Percentiles rank a stretch among this genome's conserved stretches.
Evolutionary conservation across 64 coral and sea anemone genomes (phyloP).

Genomic region (Actinia equina): DNA sequence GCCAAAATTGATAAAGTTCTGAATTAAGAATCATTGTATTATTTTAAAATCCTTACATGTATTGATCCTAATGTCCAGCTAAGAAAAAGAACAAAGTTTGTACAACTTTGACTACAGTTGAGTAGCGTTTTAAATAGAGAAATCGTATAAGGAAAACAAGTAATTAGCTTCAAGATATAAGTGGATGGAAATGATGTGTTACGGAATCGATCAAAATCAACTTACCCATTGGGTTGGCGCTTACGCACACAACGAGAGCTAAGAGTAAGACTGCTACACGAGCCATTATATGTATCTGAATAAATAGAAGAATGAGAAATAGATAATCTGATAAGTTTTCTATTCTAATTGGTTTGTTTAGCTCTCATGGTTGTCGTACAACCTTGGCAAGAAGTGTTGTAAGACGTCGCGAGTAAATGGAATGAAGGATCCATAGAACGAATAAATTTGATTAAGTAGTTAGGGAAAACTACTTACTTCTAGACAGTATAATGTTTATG

Average conservation of each 20-base stretch:
- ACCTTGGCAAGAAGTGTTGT: background rate
- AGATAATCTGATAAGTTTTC: background rate
- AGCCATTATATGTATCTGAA: constrained; percentile 57
- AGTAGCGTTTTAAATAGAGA: background rate
- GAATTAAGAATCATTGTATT: too few species aligned
- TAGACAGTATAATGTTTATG: background rate
- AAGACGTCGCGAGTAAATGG: background rate
- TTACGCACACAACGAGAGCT: constrained; percentile 88
- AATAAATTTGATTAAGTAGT: too few species aligned
- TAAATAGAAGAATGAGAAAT: background rate
- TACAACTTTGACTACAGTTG: background rate
- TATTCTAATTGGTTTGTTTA: background rate
- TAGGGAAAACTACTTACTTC: background rate
- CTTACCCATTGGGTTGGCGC: constrained; percentile 75
- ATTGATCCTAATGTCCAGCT: background rate
- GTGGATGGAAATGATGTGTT: background rate
- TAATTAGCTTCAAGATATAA: background rate
- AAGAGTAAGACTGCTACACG: constrained; percentile 62
- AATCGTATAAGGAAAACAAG: background rate
- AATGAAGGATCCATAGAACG: too few species aligned
- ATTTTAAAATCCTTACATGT: background rate
- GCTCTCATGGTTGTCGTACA: background rate
- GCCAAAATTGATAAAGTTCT: too few species aligned
- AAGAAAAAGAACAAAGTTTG: background rate
- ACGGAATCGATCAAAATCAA: background rate